Evolutionary conservation across 2,113 vertebrate genomes (phyloP).

Genomic region (Conger conger): DNA sequence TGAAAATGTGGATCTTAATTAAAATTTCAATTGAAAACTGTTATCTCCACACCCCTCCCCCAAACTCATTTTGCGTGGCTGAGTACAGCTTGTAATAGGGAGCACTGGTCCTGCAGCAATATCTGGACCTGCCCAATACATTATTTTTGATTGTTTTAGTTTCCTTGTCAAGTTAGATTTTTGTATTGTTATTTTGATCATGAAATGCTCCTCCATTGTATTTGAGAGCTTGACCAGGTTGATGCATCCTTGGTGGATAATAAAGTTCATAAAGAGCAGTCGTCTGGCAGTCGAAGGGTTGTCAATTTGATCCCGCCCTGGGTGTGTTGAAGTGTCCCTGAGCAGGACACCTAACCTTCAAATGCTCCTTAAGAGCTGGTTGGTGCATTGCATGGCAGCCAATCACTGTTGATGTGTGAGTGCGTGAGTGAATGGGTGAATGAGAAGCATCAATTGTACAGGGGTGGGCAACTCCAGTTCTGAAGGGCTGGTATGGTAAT

Average conservation of each 20-base stretch:
- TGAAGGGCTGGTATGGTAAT: too few relatives aligned
- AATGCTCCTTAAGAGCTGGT: too few relatives aligned
- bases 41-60: constrained; percentile 9
- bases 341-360: too few relatives aligned
- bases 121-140: constrained; percentile 18
- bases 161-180: background rate
- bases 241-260: background rate
- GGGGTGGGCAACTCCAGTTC: too few relatives aligned
- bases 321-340: too few relatives aligned
- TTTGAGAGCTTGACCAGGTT: background rate
- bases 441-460: too few relatives aligned
- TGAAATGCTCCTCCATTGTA: background rate
- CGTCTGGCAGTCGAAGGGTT: too few relatives aligned
- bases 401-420: too few relatives aligned
- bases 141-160: constrained; percentile 4
- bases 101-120: background rate
- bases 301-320: too few relatives aligned
- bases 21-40: constrained; percentile 29
- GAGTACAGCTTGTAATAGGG: background rate
- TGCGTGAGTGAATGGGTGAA: too few relatives aligned
- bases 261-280: too few relatives aligned
- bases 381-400: too few relatives aligned
- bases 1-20: constrained; percentile 24
- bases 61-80: constrained; percentile 16
- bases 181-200: background rate